These are phyloP conservation scores for Nomada fucata DNA, from an alignment of 2,888 invertebrate genomes.

Conservation along the genomic window DNA sequence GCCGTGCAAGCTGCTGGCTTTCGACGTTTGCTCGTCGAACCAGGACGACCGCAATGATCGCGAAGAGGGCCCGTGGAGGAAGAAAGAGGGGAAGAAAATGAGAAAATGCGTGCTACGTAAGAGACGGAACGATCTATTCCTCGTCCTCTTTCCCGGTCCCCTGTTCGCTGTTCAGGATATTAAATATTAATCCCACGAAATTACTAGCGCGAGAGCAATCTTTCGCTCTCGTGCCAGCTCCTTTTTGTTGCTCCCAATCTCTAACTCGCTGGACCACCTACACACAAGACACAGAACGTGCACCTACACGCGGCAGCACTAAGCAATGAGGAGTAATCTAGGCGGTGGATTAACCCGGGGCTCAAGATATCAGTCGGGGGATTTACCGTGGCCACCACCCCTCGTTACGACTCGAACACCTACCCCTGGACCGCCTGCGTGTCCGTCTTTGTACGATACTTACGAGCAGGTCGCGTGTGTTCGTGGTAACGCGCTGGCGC, in stretches of 20 bases:
- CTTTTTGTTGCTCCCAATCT: constrained; percentile 77
- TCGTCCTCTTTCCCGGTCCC: constrained; percentile 49
- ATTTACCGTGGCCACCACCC: constrained; percentile 73
- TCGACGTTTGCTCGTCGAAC: constrained; percentile 32
- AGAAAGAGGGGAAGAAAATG: background rate
- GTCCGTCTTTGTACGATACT: constrained; percentile 37
- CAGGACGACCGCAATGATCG: constrained; percentile 6
- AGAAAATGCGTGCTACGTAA: background rate
- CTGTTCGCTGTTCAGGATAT: constrained; percentile 76
- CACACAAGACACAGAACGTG: constrained; percentile 30
- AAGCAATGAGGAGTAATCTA: constrained; percentile 82
- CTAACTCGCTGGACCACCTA: constrained; percentile 66
- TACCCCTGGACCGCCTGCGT: constrained; percentile 49
- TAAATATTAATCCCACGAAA: constrained; percentile 84
- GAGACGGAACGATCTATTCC: constrained; percentile 38
- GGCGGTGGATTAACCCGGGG: constrained; percentile 81
- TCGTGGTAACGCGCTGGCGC: constrained; percentile 25
- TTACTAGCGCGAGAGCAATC: constrained; percentile 79
- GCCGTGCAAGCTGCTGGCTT: constrained; percentile 21
- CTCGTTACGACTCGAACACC: constrained; percentile 69
- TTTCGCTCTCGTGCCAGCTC: constrained; percentile 67
- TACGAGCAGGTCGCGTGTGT: constrained; percentile 2
- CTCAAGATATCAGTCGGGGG: constrained; percentile 81
- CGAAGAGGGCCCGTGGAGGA: constrained; percentile 20
- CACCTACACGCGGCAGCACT: constrained; percentile 56